Conservation (phyloP, 2,888 invertebrate species). For the Hydropsyche betteni region DNA sequence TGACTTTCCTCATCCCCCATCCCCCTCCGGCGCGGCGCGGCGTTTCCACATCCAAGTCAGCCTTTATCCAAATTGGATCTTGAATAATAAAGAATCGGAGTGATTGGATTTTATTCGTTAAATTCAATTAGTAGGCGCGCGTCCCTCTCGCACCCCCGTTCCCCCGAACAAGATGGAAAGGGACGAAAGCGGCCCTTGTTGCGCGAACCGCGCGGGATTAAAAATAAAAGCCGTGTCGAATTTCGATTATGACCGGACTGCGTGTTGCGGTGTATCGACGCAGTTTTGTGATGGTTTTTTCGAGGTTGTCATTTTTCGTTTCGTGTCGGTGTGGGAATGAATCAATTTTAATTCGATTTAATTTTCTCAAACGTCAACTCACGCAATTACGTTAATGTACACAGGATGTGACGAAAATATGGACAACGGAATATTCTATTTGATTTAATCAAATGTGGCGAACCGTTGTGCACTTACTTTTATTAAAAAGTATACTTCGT, state of each 20-base stretch:
- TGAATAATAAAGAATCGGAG: slow-evolving; percentile 70
- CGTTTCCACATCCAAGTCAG: slow-evolving; percentile 61
- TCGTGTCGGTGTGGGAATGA: neutral
- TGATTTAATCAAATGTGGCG: too few relatives aligned
- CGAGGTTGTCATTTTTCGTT: slow-evolving; percentile 36
- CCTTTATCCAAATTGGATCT: slow-evolving; percentile 69
- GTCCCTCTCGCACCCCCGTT: slow-evolving; percentile 31
- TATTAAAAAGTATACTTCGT: too few relatives aligned
- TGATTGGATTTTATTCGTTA: slow-evolving; percentile 71
- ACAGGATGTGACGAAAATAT: too few relatives aligned
- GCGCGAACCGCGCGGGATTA: slow-evolving; percentile 43
- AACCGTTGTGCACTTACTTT: too few relatives aligned
- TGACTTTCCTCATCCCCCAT: slow-evolving; percentile 56
- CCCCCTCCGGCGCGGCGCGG: slow-evolving; percentile 57
- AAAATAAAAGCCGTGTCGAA: slow-evolving; percentile 48
- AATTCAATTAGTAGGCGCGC: slow-evolving; percentile 69
- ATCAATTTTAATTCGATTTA: too few relatives aligned
- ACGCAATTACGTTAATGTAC: too few relatives aligned
- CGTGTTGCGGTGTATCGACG: too few relatives aligned
- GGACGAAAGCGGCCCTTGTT: slow-evolving; percentile 54
- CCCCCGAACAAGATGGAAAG: slow-evolving; percentile 7
- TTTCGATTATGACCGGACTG: slow-evolving; percentile 39
- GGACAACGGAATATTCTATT: too few relatives aligned
- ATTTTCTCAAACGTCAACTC: too few relatives aligned
- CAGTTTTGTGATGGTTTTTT: neutral